Percentiles rank a stretch among this genome's conserved stretches.
Conservation (phyloP, 1,140 invertebrate genomes). For the Brachionus rubens region DNA sequence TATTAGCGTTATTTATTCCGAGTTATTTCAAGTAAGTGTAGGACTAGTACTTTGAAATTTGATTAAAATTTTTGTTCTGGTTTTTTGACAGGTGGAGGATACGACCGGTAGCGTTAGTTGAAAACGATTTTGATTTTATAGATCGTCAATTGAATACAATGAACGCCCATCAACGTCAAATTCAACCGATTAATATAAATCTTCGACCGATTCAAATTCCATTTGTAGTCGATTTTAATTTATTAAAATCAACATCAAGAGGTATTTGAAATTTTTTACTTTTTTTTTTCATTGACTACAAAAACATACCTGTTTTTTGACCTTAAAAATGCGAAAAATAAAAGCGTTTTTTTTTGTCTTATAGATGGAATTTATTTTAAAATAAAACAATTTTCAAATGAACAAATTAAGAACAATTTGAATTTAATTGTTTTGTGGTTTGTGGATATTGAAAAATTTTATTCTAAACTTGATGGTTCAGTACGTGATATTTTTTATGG, state of each 20-base stretch:
- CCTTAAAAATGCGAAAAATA: background rate
- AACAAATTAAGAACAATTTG: background rate
- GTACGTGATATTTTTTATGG: background rate
- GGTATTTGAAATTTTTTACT: conserved; percentile 9
- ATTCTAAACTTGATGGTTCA: background rate
- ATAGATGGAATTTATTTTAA: conserved; percentile 5
- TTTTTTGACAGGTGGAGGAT: background rate
- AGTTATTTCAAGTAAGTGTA: background rate
- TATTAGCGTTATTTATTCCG: background rate
- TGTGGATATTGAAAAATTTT: background rate
- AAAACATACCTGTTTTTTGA: too few relatives aligned
- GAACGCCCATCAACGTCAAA: background rate
- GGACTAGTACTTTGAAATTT: background rate
- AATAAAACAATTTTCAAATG: background rate
- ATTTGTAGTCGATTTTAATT: background rate
- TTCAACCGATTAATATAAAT: background rate
- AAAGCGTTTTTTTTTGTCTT: conserved; percentile 31
- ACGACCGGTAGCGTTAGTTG: background rate
- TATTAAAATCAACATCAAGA: conserved; percentile 32
- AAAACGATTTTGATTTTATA: conserved; percentile 29
- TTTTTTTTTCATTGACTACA: background rate
- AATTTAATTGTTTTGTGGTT: background rate
- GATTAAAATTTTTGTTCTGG: background rate
- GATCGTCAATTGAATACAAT: conserved; percentile 32
- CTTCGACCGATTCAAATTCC: conserved; percentile 15